phyloP scores from a whole-genome alignment of 2,888 invertebrate species.

The Melanchra persicariae region DNA sequence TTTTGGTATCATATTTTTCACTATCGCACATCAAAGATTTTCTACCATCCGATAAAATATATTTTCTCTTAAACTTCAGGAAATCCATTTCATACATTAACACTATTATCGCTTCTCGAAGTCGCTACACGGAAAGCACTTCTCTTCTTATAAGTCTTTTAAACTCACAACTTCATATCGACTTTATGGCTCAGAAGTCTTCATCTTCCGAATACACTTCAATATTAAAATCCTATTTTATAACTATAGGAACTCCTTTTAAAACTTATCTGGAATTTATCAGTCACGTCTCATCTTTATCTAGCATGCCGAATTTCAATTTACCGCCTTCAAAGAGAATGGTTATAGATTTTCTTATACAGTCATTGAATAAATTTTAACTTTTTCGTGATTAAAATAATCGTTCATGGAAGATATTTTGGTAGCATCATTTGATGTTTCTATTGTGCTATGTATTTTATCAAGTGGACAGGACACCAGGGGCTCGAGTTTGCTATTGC shows the following conservation, averaged over 20 bases:
- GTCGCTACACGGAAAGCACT: constrained; percentile 30
- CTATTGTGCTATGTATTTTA: not conserved
- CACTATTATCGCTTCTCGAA: constrained; percentile 29
- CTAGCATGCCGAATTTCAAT: constrained; percentile 50
- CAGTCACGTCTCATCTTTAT: constrained; percentile 53
- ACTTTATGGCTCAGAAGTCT: constrained; percentile 36
- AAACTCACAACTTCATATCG: constrained; percentile 40
- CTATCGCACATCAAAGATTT: constrained; percentile 5
- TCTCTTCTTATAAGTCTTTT: constrained; percentile 44
- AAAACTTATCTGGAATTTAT: constrained; percentile 45
- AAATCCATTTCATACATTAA: constrained; percentile 34
- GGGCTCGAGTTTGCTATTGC: too few species aligned
- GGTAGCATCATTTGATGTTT: not conserved
- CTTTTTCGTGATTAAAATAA: constrained; percentile 17
- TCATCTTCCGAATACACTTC: constrained; percentile 37
- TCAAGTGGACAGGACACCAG: not conserved
- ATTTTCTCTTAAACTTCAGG: constrained; percentile 8
- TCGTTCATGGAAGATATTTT: not conserved
- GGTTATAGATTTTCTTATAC: constrained; percentile 15
- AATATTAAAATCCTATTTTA: constrained; percentile 22
- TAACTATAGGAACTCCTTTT: constrained; percentile 36
- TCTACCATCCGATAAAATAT: constrained; percentile 9
- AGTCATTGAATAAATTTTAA: constrained; percentile 26
- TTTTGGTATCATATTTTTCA: constrained; percentile 23
- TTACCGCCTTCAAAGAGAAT: constrained; percentile 31